Evolutionary conservation across 2,113 vertebrate species (phyloP).

Genomic region (Leuciscus idus): DNA sequence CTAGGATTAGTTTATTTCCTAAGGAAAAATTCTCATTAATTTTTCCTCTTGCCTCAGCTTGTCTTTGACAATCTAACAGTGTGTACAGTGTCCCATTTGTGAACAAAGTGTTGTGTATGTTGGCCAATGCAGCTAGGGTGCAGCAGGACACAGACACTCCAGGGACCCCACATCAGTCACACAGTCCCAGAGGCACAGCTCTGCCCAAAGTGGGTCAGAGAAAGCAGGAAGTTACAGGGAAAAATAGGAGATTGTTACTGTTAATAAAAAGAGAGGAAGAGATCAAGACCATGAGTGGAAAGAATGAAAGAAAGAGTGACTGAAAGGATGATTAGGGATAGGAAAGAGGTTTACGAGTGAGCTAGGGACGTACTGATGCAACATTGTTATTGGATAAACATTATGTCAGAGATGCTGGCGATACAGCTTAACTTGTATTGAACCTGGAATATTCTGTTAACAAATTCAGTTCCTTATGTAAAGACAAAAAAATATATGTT

Average conservation of each 20-base stretch:
- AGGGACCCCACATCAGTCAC: constrained; percentile 64
- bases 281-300: constrained; percentile 13
- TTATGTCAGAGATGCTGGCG: not conserved
- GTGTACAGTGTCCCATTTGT: not conserved
- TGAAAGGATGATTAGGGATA: not conserved
- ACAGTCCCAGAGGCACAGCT: constrained; percentile 56
- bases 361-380: not conserved
- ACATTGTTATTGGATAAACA: not conserved
- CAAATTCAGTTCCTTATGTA: not conserved
- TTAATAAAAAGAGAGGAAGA: constrained; percentile 44
- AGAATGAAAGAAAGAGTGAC: not conserved
- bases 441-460: not conserved
- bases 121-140: constrained; percentile 66
- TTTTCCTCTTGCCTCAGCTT: constrained; percentile 9
- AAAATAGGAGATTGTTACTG: not conserved
- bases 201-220: constrained; percentile 67
- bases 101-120: constrained; percentile 8
- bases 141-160: constrained; percentile 68
- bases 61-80: not conserved
- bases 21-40: not conserved
- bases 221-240: constrained; percentile 14
- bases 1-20: not conserved
- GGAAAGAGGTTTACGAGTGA: not conserved
- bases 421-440: not conserved
- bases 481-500: not conserved